phyloP scores from a whole-genome alignment of 2,888 invertebrate genomes.

The Trachelus troglodyta region DNA sequence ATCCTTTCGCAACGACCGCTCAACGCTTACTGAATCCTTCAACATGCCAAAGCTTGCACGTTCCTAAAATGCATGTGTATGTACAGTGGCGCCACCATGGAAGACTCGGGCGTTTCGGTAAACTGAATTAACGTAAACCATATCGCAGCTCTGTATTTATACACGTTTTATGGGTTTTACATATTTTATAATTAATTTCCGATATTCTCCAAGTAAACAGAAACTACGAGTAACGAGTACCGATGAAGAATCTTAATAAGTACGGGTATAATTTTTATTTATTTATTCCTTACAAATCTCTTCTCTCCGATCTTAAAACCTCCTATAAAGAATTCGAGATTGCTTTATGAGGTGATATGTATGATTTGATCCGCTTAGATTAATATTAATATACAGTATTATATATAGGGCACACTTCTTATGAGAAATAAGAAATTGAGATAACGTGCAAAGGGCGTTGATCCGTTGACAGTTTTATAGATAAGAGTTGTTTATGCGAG shows the following conservation, averaged over 20 bases:
- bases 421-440: not conserved
- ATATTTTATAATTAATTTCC: not conserved
- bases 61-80: not conserved
- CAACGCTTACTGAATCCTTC: not conserved
- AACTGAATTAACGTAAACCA: not conserved
- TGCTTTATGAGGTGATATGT: not conserved
- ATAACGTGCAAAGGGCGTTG: not conserved
- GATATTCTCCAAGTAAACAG: not conserved
- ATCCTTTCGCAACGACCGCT: not conserved
- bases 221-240: not conserved
- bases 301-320: not conserved
- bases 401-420: not conserved
- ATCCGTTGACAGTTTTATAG: not conserved
- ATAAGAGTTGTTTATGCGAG: not conserved
- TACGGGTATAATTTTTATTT: not conserved
- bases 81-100: not conserved
- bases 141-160: not conserved
- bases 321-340: not conserved
- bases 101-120: not conserved
- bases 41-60: not conserved
- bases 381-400: not conserved
- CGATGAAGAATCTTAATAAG: not conserved
- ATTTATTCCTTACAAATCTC: not conserved
- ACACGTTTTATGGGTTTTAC: not conserved
- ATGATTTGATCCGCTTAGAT: not conserved